These are phyloP conservation scores for Tetragnatha montana DNA, from an alignment of 2,888 invertebrate genomes.

Conservation along the genomic window DNA sequence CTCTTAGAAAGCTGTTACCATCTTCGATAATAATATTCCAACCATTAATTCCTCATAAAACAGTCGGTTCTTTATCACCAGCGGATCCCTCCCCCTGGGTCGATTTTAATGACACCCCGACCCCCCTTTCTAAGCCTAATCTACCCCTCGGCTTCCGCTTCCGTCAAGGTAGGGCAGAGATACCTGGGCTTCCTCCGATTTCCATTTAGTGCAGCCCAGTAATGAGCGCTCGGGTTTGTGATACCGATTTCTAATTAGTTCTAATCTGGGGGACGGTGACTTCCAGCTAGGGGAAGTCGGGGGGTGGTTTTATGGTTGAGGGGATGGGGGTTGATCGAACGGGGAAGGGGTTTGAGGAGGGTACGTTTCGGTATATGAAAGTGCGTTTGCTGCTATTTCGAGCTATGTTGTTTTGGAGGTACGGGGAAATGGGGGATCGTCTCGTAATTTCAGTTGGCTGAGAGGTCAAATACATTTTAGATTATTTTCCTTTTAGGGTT, in stretches of 20 bases:
- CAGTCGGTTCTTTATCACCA: neutral
- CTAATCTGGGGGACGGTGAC: constrained; percentile 29
- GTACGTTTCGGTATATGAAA: too few species aligned
- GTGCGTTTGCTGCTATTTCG: too few species aligned
- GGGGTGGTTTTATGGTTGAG: too few species aligned
- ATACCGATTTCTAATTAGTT: constrained; percentile 52
- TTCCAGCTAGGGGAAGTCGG: neutral
- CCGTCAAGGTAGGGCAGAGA: constrained; percentile 31
- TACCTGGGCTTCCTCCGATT: constrained; percentile 37
- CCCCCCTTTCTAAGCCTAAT: constrained; percentile 12
- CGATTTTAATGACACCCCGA: constrained; percentile 31
- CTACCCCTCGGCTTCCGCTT: constrained; percentile 36
- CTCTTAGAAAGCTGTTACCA: neutral
- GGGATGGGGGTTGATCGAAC: too few species aligned
- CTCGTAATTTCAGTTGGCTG: too few species aligned
- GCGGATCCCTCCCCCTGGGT: constrained; percentile 1
- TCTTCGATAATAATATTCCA: neutral
- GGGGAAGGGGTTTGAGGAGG: too few species aligned
- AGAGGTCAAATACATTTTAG: too few species aligned
- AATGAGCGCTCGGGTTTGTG: constrained; percentile 18
- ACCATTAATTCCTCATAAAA: constrained; percentile 1
- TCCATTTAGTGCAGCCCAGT: constrained; percentile 28
- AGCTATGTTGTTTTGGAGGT: too few species aligned
- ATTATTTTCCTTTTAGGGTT: too few species aligned
- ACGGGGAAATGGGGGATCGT: too few species aligned